These are phyloP conservation scores for Lineus longissimus DNA, from an alignment of 1,140 invertebrate genomes.

Conservation along the genomic window DNA sequence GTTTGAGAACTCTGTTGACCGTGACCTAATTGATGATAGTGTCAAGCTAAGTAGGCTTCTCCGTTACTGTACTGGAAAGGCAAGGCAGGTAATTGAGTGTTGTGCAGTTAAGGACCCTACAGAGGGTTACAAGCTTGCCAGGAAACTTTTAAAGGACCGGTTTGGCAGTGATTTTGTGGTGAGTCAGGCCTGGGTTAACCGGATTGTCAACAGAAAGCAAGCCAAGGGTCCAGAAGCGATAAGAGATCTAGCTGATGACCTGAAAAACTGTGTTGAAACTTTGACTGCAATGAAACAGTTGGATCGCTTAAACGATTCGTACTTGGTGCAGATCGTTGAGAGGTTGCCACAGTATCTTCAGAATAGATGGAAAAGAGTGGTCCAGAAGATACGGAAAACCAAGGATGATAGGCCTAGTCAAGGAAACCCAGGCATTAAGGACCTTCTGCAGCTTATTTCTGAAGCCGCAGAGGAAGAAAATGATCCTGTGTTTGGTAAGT, in stretches of 20 bases:
- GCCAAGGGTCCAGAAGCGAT: neutral
- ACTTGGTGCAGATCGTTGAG: neutral
- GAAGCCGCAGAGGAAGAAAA: neutral
- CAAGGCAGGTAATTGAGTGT: neutral
- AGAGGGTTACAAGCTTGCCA: neutral
- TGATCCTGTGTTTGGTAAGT: neutral
- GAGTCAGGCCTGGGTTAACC: neutral
- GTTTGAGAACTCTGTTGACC: neutral
- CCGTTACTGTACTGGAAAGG: constrained; percentile 2
- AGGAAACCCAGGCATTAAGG: too few relatives aligned
- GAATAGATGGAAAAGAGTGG: too few relatives aligned
- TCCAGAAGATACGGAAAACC: too few relatives aligned
- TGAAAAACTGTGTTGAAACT: neutral
- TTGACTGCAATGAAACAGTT: neutral
- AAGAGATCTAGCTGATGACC: neutral
- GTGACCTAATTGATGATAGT: neutral
- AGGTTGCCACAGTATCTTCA: neutral
- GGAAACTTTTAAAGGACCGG: neutral
- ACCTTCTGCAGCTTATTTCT: neutral
- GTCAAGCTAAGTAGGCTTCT: neutral
- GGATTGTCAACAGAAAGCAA: neutral
- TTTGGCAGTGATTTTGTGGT: constrained; percentile 4
- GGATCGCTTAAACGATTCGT: neutral
- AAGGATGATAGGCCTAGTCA: neutral
- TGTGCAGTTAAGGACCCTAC: neutral